A percentile compares a stretch with the other conserved stretches of the same genome.
phyloP scores from a whole-genome alignment of 30 jellyfish, hydroid and myxozoan genomes.

The Aurelia sp. region DNA sequence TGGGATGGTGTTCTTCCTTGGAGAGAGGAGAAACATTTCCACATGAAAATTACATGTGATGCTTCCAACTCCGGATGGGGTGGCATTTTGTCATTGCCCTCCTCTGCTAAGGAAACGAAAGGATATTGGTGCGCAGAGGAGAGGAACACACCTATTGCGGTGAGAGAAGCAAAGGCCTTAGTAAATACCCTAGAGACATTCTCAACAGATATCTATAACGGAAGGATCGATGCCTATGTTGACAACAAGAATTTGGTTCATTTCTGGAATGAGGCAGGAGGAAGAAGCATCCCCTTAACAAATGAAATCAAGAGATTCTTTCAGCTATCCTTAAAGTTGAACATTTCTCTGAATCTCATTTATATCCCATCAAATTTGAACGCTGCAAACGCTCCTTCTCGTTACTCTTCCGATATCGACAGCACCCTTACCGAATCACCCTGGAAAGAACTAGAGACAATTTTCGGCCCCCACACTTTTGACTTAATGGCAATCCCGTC shows the following conservation, averaged over 20 bases:
- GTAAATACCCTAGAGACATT: background rate
- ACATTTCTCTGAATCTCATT: background rate
- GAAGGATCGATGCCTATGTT: background rate
- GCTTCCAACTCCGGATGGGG: too few species aligned
- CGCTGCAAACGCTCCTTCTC: background rate
- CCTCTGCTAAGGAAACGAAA: too few species aligned
- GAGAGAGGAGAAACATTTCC: constrained; percentile 14
- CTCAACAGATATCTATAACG: background rate
- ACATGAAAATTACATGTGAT: too few species aligned
- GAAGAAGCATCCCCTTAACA: background rate
- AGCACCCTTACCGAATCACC: background rate
- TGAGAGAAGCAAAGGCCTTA: too few species aligned
- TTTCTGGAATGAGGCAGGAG: constrained; percentile 1
- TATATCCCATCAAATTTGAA: background rate
- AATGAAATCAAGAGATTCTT: background rate
- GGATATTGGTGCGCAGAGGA: too few species aligned
- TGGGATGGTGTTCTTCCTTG: constrained; percentile 2
- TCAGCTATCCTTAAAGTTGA: background rate
- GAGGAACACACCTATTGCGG: too few species aligned
- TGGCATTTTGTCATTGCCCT: too few species aligned
- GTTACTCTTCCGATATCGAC: background rate
- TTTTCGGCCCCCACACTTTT: background rate
- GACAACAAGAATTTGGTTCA: background rate
- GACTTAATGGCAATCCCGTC: too few species aligned
- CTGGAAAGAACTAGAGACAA: background rate